Base-by-base conservation (phyloP, 2,888 invertebrate genomes). In the Selenia dentaria region DNA sequence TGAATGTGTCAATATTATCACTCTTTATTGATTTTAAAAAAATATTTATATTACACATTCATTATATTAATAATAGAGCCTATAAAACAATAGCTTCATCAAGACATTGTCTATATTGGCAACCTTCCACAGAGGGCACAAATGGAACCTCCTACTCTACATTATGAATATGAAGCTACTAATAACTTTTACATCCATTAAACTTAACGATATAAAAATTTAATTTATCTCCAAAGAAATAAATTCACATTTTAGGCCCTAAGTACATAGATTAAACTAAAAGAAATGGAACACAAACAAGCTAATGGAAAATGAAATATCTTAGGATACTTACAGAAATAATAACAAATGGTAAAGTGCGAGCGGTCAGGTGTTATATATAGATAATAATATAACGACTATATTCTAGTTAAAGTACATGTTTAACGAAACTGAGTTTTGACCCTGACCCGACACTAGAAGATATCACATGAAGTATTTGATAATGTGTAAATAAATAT, bases 1-100 rank as follows among this genome's bases (percentile, higher is more conserved):
- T 62, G 70, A 51, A 48, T 2, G 38, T 62, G 61, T 85, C 70
- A 85, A 83, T 88, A 88, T 83, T 89, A 88, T 90, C 89, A 89
- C 89, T 89, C 88, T 89, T 90, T 90, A 89, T 86, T 90, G 82
- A 81, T 85, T 48, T 88, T 87, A 89, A 86, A 90, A 90, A 89
- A 90, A 90, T 90, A 90, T 83, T 84, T 83, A 80, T 89, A 85
- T 84, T 83, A 87, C 84, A 88, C 85, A 87, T 87, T 84, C 83
- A 83, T 84, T 80, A 80, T 59, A 73, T 43, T 51, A 52, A 52
- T 71, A 78, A 78, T 83, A 83, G 84, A 85, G 79, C 79, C 80
- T 85, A 79, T 80, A 73, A 75, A 83, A 83, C 78, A 79, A 78
- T 79, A 85, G 83, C 78, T 80, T 82, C 77, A 70, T 78, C 71